Base-by-base conservation (phyloP, 2,888 invertebrate genomes). In the Tachina grossa region DNA sequence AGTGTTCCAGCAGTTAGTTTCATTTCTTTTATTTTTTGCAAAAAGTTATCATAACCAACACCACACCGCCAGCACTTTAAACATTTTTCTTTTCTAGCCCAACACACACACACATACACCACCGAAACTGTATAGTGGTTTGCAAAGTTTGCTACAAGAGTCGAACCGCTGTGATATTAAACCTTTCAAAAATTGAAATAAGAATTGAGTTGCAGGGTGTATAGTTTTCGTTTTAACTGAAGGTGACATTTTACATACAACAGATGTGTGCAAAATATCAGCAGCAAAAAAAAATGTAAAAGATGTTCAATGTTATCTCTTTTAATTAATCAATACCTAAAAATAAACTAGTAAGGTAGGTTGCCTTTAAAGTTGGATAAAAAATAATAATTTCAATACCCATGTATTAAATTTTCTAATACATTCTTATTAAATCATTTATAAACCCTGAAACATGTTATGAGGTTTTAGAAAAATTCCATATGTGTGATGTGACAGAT, bases 1-100 rank as follows among this genome's bases (percentile, higher is more conserved):
- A 72, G 41, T 43, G 19, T 66, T 61, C 19, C 22, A 68, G 65
- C 47, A 61, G 74, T 53, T 14, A 65, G 53, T 65, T 65, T 57
- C 19, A 69, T 84, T 65, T 19, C 13, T 66, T 31, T 6, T 31
- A 31, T 31, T 43, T 19, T 43, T 22, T n/a, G 39, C 10, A 14
- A 69, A 78, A 83, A 79, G 53, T 71, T 85, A 83, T 83, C 85
- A 82, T 76, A 85, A 85, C 85, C 75, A 71, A 85, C 75, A 75
- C 85, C 78, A 31, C 31, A 31, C 31, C 31, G 6, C 6, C 31
- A 84, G 71, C 71, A 47, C 79, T 77, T 72, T 59, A 39, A 31
- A 57, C n/a, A 14, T 66, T 66, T 76, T 63, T 47, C 51, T 9
- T 71, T 16, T 11, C 41, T 74, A 31, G 13, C 39, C 43, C 61